Evolutionary conservation across 2,888 invertebrate genomes (phyloP), one percentile per base, ranked within the genome.

Genomic region (Laothoe populi): DNA sequence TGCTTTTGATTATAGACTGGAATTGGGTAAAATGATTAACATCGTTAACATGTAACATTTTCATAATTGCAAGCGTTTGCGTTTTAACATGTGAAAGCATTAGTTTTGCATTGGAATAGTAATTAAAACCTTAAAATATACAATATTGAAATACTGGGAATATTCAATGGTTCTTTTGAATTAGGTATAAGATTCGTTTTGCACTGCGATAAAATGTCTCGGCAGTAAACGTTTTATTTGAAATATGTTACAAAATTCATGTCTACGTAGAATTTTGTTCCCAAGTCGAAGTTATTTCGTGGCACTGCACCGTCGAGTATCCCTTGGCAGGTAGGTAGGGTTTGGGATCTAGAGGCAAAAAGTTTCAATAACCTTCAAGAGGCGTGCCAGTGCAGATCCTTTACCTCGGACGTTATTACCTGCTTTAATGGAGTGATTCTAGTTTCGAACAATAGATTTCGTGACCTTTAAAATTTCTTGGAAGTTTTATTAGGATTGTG

Each of bases 331-430:
- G 45, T 60, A 63, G 63, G 63, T 63, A 63, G 46, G 60, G 46
- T 63, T 53, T 59, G 49, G 63, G 59, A 35, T 63, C 38, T 46
- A 31, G 57, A 38, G 57, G 60, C 57, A 63, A 60, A 63, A 63
- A 60, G 38, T 26, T 63, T 59, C 38, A 60, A 60, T 60, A 60
- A 62, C 62, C 53, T 58, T 62, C 38, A 31, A 31, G 45, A 35
- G 63, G 60, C 62, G 58, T 62, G 57, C 24, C 38, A 26, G 26
- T 59, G 42, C 44, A 44, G 59, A 53, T 53, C 53, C 53, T 53
- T 53, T 53, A 53, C 53, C 53, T 53, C 53, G 35, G 53, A 35
- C 53, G 53, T 53, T 53, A 53, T 35, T 53, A 53, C 35, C 53
- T 53, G 53, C 53, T 53, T 53, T 35, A 35, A 53, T 53, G 35